Conservation (phyloP, 2,888 invertebrate genomes). For the Hofmannophila pseudospretella region DNA sequence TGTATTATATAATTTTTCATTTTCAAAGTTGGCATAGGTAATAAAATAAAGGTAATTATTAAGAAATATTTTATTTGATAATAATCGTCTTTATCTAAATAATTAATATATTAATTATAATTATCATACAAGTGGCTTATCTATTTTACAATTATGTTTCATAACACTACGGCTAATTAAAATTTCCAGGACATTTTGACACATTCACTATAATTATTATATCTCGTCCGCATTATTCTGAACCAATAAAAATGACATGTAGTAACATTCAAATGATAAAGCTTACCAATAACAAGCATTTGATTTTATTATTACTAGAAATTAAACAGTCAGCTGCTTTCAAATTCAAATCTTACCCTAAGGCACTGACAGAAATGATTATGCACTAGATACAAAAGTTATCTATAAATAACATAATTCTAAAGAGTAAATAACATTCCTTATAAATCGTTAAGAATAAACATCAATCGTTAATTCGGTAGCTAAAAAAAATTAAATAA, state of each 20-base stretch:
- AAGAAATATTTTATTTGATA: conserved; percentile 65
- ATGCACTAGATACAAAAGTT: conserved; percentile 56
- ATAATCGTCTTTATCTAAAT: conserved; percentile 69
- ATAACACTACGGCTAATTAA: conserved; percentile 34
- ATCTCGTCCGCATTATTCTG: conserved; percentile 14
- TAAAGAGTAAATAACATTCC: conserved; percentile 70
- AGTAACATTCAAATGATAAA: conserved; percentile 30
- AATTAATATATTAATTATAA: conserved; percentile 62
- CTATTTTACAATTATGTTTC: conserved; percentile 48
- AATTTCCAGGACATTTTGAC: conserved; percentile 57
- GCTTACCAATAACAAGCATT: conserved; percentile 36
- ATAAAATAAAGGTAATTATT: conserved; percentile 15
- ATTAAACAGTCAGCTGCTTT: conserved; percentile 48
- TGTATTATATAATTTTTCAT: no score
- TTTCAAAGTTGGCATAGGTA: no score
- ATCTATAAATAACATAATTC: conserved; percentile 57
- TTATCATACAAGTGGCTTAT: conserved; percentile 72
- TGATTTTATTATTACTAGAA: conserved; percentile 41
- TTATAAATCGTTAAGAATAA: conserved; percentile 55
- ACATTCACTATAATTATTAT: conserved; percentile 39
- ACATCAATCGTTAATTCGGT: conserved; percentile 46
- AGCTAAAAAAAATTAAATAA: conserved; percentile 30
- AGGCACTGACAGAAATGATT: conserved; percentile 72
- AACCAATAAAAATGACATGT: conserved; percentile 28
- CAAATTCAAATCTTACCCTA: conserved; percentile 62